Conservation (phyloP, 2,888 invertebrate genomes). For the Ophion costatus region DNA sequence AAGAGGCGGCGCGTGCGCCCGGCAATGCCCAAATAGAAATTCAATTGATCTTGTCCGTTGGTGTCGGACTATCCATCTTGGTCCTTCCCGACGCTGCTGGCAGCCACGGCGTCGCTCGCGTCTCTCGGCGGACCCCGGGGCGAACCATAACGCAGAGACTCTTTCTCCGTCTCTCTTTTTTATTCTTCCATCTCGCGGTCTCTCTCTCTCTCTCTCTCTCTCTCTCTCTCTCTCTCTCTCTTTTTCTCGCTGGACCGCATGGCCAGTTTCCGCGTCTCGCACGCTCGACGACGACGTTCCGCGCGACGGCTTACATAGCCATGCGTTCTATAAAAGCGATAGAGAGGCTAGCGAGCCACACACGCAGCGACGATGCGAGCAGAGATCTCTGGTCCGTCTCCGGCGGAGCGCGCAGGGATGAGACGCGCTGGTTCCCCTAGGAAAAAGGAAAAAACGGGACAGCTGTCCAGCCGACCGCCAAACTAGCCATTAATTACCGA, state of each 20-base stretch:
- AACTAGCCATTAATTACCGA: constrained; percentile 82
- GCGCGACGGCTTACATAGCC: constrained; percentile 67
- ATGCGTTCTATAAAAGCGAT: constrained; percentile 17
- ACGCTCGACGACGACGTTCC: constrained; percentile 74
- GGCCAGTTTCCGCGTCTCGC: constrained; percentile 78
- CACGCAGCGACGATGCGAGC: constrained; percentile 38
- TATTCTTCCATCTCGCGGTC: not conserved
- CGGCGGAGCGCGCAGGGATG: constrained; percentile 62
- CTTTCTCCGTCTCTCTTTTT: constrained; percentile 22
- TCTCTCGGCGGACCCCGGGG: constrained; percentile 42
- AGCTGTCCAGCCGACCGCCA: constrained; percentile 83
- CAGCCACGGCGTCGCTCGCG: constrained; percentile 64
- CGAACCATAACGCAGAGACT: constrained; percentile 34
- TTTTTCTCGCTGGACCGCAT: constrained; percentile 69
- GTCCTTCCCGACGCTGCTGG: constrained; percentile 83
- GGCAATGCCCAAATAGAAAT: constrained; percentile 84
- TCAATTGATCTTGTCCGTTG: constrained; percentile 86
- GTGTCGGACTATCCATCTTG: constrained; percentile 85
- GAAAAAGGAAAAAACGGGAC: constrained; percentile 80
- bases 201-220: constrained; percentile 14
- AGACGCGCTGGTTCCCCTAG: constrained; percentile 31
- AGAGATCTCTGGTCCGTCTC: constrained; percentile 72
- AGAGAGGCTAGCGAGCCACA: constrained; percentile 36
- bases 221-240: constrained; percentile 61
- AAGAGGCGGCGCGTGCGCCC: constrained; percentile 69